Evolutionary conservation across 2,113 vertebrate genomes (phyloP), one percentile per base, ranked within the genome.

Genomic region (Neolamprologus variostigma): DNA sequence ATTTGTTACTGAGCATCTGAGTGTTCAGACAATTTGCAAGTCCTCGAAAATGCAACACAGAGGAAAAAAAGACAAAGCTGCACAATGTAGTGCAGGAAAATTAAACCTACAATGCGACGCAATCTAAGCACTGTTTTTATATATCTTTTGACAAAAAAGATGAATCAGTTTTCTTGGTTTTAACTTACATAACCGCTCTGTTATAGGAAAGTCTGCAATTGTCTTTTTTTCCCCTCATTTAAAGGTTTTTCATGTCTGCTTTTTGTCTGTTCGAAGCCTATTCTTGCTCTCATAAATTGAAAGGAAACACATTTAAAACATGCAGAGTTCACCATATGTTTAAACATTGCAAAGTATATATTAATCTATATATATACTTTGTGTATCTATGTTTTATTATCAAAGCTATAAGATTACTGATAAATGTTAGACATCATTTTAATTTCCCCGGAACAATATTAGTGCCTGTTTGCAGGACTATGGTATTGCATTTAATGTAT

Each of bases 1-100:
- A 94, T 94, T 93, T 94, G 85, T 83, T 88, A 13, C 84, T 8
- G 71, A 87, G 89, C 13, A 57, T 91, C 31, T 90, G 83, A 94
- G 83, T 78, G 85, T 78, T 82, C 66, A 83, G 89, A 92, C 91
- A 87, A 86, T 88, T 90, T 87, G 37, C 81, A 84, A 81, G 79
- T 76, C 45, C 51, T 40, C 40, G 31, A 84, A 87, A 89, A 42
- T 54, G 73, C 9, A 80, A 88, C 57, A 50, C 2, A 2, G 57
- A 81, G 47, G 83, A 93, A 71, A 93, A 50, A 89, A 84, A 89
- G 80, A 90, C 59, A 87, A 91, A 83, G 79, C 81, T 66, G 71
- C 78, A 82, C 68, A 83, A 50, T 86, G 47, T 53, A 66, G 59
- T 76, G 16, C 33, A 17, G 37, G 11, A 76, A 87, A 90, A 88